Evolutionary conservation across 1,140 invertebrate species (phyloP).

Genomic region (Papilio polyxenes): DNA sequence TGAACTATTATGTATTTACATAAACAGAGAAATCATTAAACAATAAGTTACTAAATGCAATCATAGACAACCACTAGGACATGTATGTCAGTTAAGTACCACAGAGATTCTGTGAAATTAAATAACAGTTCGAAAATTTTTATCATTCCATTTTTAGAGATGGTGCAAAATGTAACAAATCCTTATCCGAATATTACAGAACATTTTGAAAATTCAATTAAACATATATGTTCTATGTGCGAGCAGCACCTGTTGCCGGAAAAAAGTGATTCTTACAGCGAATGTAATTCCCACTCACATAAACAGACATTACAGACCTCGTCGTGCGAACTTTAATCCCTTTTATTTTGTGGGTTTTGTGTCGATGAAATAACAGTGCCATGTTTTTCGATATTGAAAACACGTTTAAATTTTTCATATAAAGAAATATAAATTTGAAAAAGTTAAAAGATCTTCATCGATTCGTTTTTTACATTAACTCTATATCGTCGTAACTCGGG

Average conservation of each 20-base stretch:
- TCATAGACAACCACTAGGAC: not conserved
- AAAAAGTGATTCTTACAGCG: not conserved
- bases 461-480: not conserved
- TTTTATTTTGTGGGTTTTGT: not conserved
- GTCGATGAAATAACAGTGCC: not conserved
- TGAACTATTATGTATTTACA: not conserved
- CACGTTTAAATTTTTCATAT: not conserved
- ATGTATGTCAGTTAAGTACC: not conserved
- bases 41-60: not conserved
- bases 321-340: not conserved
- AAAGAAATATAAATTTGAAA: not conserved
- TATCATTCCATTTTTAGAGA: not conserved
- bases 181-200: not conserved
- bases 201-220: too few species aligned
- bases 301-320: not conserved
- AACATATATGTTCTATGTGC: not conserved
- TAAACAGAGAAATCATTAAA: not conserved
- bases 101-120: not conserved
- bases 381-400: not conserved
- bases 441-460: not conserved
- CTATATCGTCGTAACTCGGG: not conserved
- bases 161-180: not conserved
- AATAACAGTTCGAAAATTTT: not conserved
- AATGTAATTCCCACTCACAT: conserved; percentile 1
- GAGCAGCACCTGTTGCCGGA: not conserved